Conservation (phyloP, 2,888 invertebrate genomes). For the Calameuta idolon region DNA sequence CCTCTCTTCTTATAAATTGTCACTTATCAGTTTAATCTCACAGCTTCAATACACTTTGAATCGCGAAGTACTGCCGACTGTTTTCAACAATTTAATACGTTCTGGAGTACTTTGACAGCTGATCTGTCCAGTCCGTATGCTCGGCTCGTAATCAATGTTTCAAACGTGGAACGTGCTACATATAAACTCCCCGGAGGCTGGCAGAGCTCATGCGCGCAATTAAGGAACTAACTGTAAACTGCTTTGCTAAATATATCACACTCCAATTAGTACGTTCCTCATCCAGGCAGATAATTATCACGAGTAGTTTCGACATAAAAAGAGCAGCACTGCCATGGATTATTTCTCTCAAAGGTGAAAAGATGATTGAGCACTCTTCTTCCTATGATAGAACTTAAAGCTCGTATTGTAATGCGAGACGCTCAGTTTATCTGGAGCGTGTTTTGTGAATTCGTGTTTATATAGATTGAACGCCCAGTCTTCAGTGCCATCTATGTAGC, state of each 20-base stretch:
- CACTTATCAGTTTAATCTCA: not conserved
- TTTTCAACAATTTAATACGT: not conserved
- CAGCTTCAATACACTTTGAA: not conserved
- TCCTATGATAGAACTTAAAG: not conserved
- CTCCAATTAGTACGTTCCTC: not conserved
- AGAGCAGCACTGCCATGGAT: not conserved
- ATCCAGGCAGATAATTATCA: not conserved
- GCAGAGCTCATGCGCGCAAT: not conserved
- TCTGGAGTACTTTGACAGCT: not conserved
- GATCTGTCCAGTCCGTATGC: not conserved
- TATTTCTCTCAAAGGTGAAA: not conserved
- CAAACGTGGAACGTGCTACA: not conserved
- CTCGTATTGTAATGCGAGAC: not conserved
- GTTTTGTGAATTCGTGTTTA: not conserved
- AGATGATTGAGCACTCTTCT: not conserved
- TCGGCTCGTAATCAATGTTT: not conserved
- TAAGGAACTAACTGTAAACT: not conserved
- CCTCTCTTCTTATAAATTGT: not conserved
- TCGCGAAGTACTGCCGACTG: not conserved
- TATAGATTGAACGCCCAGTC: not conserved
- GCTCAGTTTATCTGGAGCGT: not conserved
- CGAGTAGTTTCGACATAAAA: not conserved
- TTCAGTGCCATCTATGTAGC: not conserved
- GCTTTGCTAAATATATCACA: not conserved
- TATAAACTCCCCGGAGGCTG: not conserved